A percentile compares a stretch with the other conserved stretches of the same genome.
Conservation (phyloP, 2,888 invertebrate species). For the Leptinotarsa rubiginosa region DNA sequence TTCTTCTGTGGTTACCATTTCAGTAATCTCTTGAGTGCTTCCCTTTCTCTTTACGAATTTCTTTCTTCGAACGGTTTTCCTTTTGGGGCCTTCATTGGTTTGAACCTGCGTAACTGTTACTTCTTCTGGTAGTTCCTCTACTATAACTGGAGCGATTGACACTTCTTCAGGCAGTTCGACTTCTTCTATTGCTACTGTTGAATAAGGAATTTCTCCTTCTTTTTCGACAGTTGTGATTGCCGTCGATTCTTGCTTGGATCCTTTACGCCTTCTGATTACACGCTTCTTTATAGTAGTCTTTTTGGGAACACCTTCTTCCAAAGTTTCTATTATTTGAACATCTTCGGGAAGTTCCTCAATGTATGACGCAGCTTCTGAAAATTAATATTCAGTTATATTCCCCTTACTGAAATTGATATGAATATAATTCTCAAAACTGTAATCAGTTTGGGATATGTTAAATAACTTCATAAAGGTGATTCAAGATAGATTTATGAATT, state of each 20-base stretch:
- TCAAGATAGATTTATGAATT: no score
- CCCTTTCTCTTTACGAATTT: constrained; percentile 67
- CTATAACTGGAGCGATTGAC: constrained; percentile 34
- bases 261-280: constrained; percentile 59
- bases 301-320: constrained; percentile 55
- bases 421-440: no score
- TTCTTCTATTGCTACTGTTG: constrained; percentile 59
- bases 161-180: constrained; percentile 50
- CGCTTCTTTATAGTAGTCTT: constrained; percentile 55
- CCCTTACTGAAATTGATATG: not conserved
- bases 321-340: constrained; percentile 21
- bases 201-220: constrained; percentile 65
- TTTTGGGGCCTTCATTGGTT: constrained; percentile 60
- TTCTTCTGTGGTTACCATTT: constrained; percentile 55
- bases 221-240: constrained; percentile 65
- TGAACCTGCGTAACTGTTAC: constrained; percentile 55
- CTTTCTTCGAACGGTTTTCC: constrained; percentile 56
- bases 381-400: not conserved
- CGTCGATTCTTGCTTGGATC: constrained; percentile 57
- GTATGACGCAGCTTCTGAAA: constrained; percentile 27
- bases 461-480: no score
- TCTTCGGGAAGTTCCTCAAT: constrained; percentile 48
- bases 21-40: constrained; percentile 60
- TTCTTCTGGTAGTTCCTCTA: constrained; percentile 55
- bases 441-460: no score